Evolutionary conservation across 2,113 vertebrate genomes (phyloP).

Genomic region (Thermophis baileyi): DNA sequence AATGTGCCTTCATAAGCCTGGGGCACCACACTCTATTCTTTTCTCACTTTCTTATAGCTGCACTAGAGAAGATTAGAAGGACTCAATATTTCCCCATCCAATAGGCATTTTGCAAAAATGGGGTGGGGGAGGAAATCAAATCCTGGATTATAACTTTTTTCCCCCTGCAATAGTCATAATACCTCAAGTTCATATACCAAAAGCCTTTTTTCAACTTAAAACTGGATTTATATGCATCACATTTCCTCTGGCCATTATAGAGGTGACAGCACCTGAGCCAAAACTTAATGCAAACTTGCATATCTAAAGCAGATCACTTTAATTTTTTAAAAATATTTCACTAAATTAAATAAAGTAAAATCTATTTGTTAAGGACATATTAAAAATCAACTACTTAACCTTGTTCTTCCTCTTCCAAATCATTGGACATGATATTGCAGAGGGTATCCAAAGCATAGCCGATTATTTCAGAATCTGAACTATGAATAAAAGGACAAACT

Average conservation of each 20-base stretch:
- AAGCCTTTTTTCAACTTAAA: neutral
- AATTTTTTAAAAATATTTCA: neutral
- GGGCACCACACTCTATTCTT: neutral
- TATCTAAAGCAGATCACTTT: neutral
- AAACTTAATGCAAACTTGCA: neutral
- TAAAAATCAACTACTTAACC: conserved; percentile 73
- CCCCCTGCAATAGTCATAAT: neutral
- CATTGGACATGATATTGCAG: conserved; percentile 94
- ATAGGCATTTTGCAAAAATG: neutral
- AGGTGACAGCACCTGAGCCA: neutral
- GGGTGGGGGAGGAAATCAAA: neutral
- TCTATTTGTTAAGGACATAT: neutral
- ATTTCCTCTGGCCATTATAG: neutral
- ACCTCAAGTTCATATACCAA: neutral
- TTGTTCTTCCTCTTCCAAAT: conserved; percentile 92
- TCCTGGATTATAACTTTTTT: neutral
- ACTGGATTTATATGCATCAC: neutral
- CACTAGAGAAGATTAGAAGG: neutral
- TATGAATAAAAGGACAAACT: conserved; percentile 50
- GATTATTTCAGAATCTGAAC: conserved; percentile 98
- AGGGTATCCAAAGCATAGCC: conserved; percentile 97
- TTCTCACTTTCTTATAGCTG: neutral
- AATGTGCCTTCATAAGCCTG: neutral
- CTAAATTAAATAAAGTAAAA: neutral
- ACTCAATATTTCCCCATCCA: neutral